Evolutionary conservation across 2,113 vertebrate genomes (phyloP), one percentile per base, ranked within the genome.

Genomic region (Plestiodon gilberti): DNA sequence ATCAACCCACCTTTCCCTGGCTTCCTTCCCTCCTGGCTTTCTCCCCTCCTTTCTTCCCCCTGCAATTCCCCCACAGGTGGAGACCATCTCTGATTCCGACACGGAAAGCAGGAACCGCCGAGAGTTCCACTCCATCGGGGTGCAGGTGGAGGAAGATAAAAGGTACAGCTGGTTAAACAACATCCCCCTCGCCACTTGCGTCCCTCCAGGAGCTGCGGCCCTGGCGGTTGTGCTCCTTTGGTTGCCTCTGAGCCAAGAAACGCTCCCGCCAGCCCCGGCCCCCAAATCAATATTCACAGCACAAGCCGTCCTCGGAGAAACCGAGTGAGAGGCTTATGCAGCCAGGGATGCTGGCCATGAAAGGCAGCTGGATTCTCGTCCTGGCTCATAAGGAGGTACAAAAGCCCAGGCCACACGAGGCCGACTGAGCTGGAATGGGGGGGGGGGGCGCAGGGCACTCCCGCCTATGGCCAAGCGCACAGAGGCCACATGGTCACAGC

Each of bases 61-160:
- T 62, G 93, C 84, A 85, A 64, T 55, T 76, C 80, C 81, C 48
- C 0, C 40, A 30, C 95, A 99, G 98, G 98, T 99, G 84, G 99
- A 98, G 95, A 99, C 98, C 22, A 96, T 98, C 91, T 99, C 99
- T 0, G 99, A 99, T 89, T 99, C 99, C 0, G 98, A 99, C 48
- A 97, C 97, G 0, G 98, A 99, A 89, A 98, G 96, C 90, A 97
- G 98, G 93, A 98, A 96, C 91, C 97, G 98, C 40, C 97, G 98
- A 90, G 98, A 99, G 91, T 98, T 99, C 91, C 99, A 99, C 93
- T 99, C 99, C 83, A 98, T 99, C 0, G 99, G 99, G 22, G 98
- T 99, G 70, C 99, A 99, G 93, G 99, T 99, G 95, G 99, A 99
- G 94, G 99, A 99, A 64, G 98, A 99, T 90, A 99, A 99, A 95